phyloP scores from a whole-genome alignment of 2,888 invertebrate species.

The Zele albiditarsus region DNA sequence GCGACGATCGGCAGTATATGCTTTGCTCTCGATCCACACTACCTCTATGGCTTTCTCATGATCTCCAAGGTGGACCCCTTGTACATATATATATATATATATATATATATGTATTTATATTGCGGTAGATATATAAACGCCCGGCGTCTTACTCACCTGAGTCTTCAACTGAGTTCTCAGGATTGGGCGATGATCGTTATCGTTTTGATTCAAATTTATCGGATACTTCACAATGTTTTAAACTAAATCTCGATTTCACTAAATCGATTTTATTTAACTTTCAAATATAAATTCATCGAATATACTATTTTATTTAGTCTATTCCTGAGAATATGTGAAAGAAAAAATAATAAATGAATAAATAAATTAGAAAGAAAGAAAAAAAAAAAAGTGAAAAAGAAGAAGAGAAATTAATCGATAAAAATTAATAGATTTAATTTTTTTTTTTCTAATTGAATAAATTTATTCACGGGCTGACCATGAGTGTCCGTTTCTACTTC shows the following conservation, averaged over 20 bases:
- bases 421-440: not conserved
- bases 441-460: not conserved
- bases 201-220: constrained; percentile 23
- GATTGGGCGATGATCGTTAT: constrained; percentile 33
- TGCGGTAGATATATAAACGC: constrained; percentile 1
- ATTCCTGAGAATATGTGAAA: not conserved
- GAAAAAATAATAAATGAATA: not conserved
- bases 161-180: constrained; percentile 29
- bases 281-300: not conserved
- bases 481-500: constrained; percentile 21
- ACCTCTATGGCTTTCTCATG: constrained; percentile 48
- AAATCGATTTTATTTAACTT: constrained; percentile 18
- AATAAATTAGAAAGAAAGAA: not conserved
- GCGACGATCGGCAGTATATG: constrained; percentile 52
- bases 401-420: not conserved
- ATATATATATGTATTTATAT: too few species aligned
- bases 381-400: not conserved
- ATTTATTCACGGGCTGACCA: not conserved
- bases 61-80: constrained; percentile 34
- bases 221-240: constrained; percentile 1
- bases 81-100: not conserved
- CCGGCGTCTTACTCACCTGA: constrained; percentile 10
- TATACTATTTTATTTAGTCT: not conserved
- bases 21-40: constrained; percentile 49
- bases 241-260: constrained; percentile 21